Evolutionary conservation across 2,888 invertebrate species (phyloP), one percentile per base, ranked within the genome.

Genomic region (Hofmannophila pseudospretella): DNA sequence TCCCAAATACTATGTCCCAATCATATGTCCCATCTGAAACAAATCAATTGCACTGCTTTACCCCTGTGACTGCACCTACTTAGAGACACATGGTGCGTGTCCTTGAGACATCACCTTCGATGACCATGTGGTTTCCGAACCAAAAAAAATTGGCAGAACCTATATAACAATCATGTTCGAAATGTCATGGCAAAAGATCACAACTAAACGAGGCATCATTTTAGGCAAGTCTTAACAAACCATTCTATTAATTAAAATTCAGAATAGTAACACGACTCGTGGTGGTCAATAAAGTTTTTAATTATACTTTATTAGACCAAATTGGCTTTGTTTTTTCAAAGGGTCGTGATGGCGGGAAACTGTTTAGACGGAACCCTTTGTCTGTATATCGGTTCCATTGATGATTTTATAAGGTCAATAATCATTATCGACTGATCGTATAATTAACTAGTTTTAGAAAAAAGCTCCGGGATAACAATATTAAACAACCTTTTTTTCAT

Each of bases 341-440:
- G 60, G 56, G 65, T 50, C 46, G 54, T 51, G 53, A 47, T 51
- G 53, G 47, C 31, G 49, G 58, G 60, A 58, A 62, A 67, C 58
- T 12, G 36, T 59, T 54, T 57, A 40, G 76, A 69, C 78, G 74
- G 76, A 53, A 51, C 62, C 69, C 72, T 79, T 82, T 75, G 71
- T 73, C 55, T 44, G 38, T 23, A 44, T 32, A 70, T 81, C 85
- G 85, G 84, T 63, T 29, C 69, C 64, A 85, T 85, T 84, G 82
- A 82, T 69, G 80, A 85, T 86, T 86, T 77, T 85, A 77, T 67
- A 80, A 79, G 81, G 76, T 70, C 81, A 80, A 84, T 86, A 79
- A 76, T 76, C 66, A 78, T 80, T 76, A 84, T 84, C 76, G 73
- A 70, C 73, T 71, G 74, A 79, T 82, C 67, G 64, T 74, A 79